Evolutionary conservation across 2,888 invertebrate species (phyloP).

Genomic region (Euzophera pinguis): DNA sequence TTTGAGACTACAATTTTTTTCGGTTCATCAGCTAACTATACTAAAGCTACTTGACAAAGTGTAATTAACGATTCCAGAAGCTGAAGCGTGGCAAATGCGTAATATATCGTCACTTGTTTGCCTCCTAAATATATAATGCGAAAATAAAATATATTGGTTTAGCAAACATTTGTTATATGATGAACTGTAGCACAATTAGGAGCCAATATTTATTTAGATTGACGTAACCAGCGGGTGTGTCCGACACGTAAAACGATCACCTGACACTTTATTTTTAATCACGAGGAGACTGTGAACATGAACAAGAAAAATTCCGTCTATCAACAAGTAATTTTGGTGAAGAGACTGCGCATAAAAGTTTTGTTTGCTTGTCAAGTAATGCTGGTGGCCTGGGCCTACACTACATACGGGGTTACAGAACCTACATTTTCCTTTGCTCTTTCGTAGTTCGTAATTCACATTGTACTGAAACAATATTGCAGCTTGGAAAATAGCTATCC

Average conservation of each 20-base stretch:
- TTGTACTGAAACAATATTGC: too few species aligned
- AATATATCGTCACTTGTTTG: background rate
- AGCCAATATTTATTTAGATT: constrained; percentile 40
- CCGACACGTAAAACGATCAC: constrained; percentile 53
- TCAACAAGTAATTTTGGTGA: background rate
- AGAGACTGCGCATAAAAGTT: background rate
- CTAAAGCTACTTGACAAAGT: too few species aligned
- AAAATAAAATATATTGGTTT: background rate
- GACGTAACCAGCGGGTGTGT: constrained; percentile 66
- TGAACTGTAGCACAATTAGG: constrained; percentile 31
- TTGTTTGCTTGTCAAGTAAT: background rate
- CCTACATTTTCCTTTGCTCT: too few species aligned
- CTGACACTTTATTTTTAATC: constrained; percentile 46
- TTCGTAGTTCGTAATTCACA: too few species aligned
- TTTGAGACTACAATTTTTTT: too few species aligned
- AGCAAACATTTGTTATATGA: background rate
- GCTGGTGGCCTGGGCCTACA: background rate
- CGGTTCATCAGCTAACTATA: too few species aligned
- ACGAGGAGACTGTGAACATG: constrained; percentile 10
- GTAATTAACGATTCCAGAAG: background rate
- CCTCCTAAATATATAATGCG: background rate
- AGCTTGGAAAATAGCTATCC: too few species aligned
- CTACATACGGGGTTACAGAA: background rate
- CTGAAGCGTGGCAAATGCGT: background rate
- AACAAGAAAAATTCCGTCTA: constrained; percentile 17